A percentile compares a stretch with the other conserved stretches of the same genome.
These are phyloP conservation scores for Vanessa tameamea DNA, from an alignment of 1,140 invertebrate genomes.

Conservation along the genomic window DNA sequence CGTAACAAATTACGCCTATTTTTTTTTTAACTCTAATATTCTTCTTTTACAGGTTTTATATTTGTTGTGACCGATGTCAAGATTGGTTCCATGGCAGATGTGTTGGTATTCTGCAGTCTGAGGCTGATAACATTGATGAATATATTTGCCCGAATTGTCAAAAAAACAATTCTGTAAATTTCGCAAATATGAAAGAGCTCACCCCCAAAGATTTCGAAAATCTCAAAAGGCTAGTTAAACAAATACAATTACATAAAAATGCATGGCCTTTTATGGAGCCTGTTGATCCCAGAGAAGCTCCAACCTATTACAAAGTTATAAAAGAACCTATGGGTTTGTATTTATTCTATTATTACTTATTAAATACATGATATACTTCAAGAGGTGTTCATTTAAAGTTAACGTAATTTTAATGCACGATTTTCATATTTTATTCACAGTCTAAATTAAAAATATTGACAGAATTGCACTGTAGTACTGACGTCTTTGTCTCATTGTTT, in stretches of 20 bases:
- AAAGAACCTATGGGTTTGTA: slow-evolving; percentile 98
- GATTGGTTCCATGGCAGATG: slow-evolving; percentile 99
- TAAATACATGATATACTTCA: not conserved
- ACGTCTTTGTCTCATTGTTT: not conserved
- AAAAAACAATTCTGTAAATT: slow-evolving; percentile 92
- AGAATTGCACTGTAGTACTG: no score
- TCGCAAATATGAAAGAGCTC: slow-evolving; percentile 94
- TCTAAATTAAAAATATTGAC: no score
- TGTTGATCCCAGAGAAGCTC: slow-evolving; percentile 96
- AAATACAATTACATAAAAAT: slow-evolving; percentile 96
- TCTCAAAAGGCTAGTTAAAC: slow-evolving; percentile 92
- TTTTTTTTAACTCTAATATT: not conserved
- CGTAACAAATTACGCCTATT: no score
- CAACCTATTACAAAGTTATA: slow-evolving; percentile 98
- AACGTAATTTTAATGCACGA: no score
- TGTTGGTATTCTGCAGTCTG: slow-evolving; percentile 96
- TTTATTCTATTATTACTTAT: not conserved
- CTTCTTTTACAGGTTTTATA: slow-evolving; percentile 89
- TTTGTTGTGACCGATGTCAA: slow-evolving; percentile 98
- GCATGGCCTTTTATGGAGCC: slow-evolving; percentile 99
- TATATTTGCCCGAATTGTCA: slow-evolving; percentile 98
- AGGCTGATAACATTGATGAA: slow-evolving; percentile 96
- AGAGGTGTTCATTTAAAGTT: no score
- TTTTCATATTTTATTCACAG: no score
- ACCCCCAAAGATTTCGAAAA: slow-evolving; percentile 91